phyloP scores from a whole-genome alignment of 2,888 invertebrate species.

The Tetragonisca angustula region DNA sequence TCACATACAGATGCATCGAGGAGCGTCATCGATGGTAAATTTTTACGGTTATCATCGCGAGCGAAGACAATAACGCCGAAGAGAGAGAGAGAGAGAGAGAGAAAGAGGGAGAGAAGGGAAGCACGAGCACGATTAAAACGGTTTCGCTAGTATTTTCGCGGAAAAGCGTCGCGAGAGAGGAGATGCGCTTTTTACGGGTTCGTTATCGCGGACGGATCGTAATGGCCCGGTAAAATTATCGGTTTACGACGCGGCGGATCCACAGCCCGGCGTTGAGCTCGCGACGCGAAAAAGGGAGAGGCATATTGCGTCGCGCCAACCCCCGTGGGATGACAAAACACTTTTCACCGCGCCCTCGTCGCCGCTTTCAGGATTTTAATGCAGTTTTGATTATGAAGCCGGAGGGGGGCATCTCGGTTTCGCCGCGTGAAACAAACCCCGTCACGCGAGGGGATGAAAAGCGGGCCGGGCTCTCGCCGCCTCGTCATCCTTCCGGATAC shows the following conservation, averaged over 20 bases:
- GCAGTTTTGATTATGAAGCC: conserved; percentile 74
- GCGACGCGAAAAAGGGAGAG: conserved; percentile 49
- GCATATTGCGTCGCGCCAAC: conserved; percentile 71
- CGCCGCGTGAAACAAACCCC: conserved; percentile 61
- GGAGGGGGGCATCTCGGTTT: conserved; percentile 49
- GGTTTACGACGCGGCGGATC: conserved; percentile 50
- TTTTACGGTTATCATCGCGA: too few species aligned
- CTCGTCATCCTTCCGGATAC: conserved; percentile 53
- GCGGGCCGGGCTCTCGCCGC: conserved; percentile 37
- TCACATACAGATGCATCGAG: background rate
- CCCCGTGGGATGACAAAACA: conserved; percentile 75
- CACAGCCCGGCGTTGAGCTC: conserved; percentile 8
- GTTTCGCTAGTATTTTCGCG: conserved; percentile 19
- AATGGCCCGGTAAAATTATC: conserved; percentile 57
- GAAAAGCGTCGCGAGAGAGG: conserved; percentile 5
- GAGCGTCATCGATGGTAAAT: background rate
- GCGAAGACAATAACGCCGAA: too few species aligned
- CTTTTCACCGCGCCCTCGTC: conserved; percentile 71
- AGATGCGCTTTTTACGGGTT: conserved; percentile 50
- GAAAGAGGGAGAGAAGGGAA: background rate
- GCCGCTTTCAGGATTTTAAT: conserved; percentile 75
- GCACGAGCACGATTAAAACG: conserved; percentile 43
- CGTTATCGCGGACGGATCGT: conserved; percentile 51
- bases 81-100: too few species aligned
- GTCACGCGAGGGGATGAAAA: conserved; percentile 44